Evolutionary conservation across 2,888 invertebrate species (phyloP), one percentile per base, ranked within the genome.

Genomic region (Laspeyria flexula): DNA sequence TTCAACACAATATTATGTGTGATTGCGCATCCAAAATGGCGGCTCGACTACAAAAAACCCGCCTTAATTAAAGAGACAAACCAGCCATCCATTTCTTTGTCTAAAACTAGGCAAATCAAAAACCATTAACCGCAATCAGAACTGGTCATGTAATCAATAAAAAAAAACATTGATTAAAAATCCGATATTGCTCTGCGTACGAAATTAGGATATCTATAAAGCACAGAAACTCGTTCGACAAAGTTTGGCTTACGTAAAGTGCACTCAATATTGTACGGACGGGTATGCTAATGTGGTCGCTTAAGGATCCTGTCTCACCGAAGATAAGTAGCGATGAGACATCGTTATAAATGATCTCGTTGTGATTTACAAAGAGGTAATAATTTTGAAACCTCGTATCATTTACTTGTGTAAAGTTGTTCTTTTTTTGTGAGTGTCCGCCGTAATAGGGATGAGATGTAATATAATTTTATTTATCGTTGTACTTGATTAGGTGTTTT

Each of bases 161-260:
- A 55, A 46, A n/a, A n/a, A 25, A 48, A 43, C 63, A 63, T 68
- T 68, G 54, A 70, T 77, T 78, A 79, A 73, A 76, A 74, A 57
- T 74, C 69, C 73, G 71, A 80, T 80, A 78, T 73, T 73, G 74
- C 63, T 75, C 71, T 58, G 54, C 63, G 67, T 70, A 63, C 63
- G 65, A 77, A 83, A 77, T 75, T 83, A 81, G 83, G 81, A 83
- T 84, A 76, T 83, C 78, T 84, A 83, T 85, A 85, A 81, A 77
- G 76, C 73, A 77, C 73, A 61, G 30, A 33, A 73, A 81, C 79
- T 73, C 68, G 71, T 79, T 76, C 71, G 34, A 40, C 35, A 52
- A 68, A 66, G 61, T 34, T 52, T 57, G 63, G 48, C 66, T 77
- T 78, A 75, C 73, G 73, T 75, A 75, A 75, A 77, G 65, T 78